Percentiles rank a stretch among this genome's conserved stretches.
These are phyloP conservation scores for roundworm (Caenorhabditis elegans) DNA, from an alignment of 1,140 invertebrate genomes.

Conservation along the genomic window DNA sequence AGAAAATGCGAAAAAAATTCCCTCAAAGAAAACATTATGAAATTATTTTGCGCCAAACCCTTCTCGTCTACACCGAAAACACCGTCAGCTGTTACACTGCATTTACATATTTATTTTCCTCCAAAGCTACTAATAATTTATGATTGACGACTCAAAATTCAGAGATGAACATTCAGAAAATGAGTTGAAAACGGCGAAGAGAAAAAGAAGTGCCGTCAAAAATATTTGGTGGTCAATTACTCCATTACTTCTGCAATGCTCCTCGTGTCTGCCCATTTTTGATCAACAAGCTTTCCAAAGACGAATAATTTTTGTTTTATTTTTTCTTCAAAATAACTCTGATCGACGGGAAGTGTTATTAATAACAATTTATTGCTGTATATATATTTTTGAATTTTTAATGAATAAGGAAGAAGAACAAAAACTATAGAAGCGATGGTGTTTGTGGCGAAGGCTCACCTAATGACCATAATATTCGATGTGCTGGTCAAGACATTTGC, in stretches of 20 bases:
- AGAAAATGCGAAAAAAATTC: too few relatives aligned
- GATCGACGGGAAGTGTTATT: not conserved
- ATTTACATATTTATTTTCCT: constrained; percentile 4
- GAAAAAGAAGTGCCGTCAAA: too few relatives aligned
- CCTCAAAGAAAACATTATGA: too few relatives aligned
- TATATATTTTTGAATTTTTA: too few relatives aligned
- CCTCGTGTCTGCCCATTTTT: not conserved
- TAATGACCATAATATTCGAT: not conserved
- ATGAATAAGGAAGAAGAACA: too few relatives aligned
- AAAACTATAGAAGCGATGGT: not conserved
- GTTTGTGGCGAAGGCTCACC: not conserved
- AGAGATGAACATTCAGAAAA: not conserved
- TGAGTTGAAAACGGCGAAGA: not conserved
- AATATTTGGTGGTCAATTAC: constrained; percentile 9
- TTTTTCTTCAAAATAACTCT: too few relatives aligned
- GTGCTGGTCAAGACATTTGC: not conserved
- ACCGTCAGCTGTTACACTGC: not conserved
- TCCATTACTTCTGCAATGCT: not conserved
- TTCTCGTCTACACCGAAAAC: too few relatives aligned
- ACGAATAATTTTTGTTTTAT: not conserved
- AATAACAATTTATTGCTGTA: too few relatives aligned
- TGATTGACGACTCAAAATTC: constrained; percentile 1
- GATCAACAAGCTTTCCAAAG: not conserved
- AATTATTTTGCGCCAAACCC: too few relatives aligned
- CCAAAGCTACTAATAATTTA: not conserved